Evolutionary conservation across 2,888 invertebrate genomes (phyloP).

Genomic region (Harpagoxenus sublaevis): DNA sequence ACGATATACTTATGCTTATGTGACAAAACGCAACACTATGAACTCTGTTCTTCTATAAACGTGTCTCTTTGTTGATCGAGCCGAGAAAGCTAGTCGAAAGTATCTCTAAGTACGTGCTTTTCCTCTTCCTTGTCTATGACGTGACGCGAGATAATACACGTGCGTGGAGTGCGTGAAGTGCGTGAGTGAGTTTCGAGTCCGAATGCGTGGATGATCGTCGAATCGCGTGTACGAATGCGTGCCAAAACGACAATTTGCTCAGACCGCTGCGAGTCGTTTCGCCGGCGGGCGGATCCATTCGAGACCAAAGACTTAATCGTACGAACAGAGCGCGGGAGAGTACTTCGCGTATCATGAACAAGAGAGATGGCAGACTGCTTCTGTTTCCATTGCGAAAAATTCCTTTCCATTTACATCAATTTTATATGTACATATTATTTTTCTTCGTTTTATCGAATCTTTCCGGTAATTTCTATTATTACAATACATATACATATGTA

Average conservation of each 20-base stretch:
- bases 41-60: constrained; percentile 28
- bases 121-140: constrained; percentile 67
- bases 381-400: neutral
- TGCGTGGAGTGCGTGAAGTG: constrained; percentile 63
- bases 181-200: constrained; percentile 68
- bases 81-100: constrained; percentile 46
- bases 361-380: constrained; percentile 6
- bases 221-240: constrained; percentile 78
- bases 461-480: neutral
- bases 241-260: constrained; percentile 85
- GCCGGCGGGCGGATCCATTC: constrained; percentile 82
- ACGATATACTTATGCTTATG: neutral
- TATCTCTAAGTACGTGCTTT: constrained; percentile 35
- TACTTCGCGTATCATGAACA: constrained; percentile 56
- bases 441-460: neutral
- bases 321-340: constrained; percentile 77
- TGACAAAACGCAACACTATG: neutral
- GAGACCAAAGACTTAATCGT: constrained; percentile 85
- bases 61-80: constrained; percentile 22
- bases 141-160: constrained; percentile 59
- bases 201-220: constrained; percentile 69
- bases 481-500: neutral
- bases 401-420: neutral
- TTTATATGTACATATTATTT: neutral
- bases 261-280: constrained; percentile 80